These are phyloP conservation scores for Microtus oregoni DNA, from an alignment of 2,113 vertebrate genomes.

Conservation along the genomic window DNA sequence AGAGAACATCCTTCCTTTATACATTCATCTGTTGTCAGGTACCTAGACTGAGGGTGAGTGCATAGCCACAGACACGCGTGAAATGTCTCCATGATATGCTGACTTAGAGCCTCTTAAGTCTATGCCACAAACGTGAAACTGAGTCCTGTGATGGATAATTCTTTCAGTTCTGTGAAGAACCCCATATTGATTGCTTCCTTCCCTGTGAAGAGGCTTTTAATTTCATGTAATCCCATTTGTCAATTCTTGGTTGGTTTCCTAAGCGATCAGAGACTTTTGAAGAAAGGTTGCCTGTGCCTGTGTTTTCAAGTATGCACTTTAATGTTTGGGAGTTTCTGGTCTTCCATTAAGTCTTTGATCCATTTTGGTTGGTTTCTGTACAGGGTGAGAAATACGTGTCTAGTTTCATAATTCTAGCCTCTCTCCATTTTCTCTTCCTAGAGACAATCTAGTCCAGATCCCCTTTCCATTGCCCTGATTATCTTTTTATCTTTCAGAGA, in stretches of 20 bases:
- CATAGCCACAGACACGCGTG: not conserved
- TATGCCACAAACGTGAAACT: not conserved
- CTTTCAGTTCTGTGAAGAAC: not conserved
- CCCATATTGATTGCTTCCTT: not conserved
- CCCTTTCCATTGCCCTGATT: not conserved
- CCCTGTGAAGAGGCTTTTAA: not conserved
- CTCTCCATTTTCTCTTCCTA: conserved; percentile 8
- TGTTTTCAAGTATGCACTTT: not conserved
- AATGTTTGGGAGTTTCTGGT: not conserved
- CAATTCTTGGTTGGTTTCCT: not conserved
- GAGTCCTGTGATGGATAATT: not conserved
- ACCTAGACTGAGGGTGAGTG: not conserved
- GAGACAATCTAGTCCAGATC: not conserved
- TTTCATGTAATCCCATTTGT: not conserved
- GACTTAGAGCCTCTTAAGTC: not conserved
- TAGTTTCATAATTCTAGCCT: not conserved
- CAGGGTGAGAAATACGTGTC: not conserved
- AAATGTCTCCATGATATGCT: not conserved
- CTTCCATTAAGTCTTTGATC: not conserved
- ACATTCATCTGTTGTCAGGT: not conserved
- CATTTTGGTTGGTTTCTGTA: not conserved
- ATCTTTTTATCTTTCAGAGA: not conserved
- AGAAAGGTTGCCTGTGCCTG: not conserved
- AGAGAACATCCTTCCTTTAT: no score
- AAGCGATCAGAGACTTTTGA: not conserved